Evolutionary conservation across 2,888 invertebrate genomes (phyloP), one percentile per base, ranked within the genome.

Genomic region (Acronicta aceris): DNA sequence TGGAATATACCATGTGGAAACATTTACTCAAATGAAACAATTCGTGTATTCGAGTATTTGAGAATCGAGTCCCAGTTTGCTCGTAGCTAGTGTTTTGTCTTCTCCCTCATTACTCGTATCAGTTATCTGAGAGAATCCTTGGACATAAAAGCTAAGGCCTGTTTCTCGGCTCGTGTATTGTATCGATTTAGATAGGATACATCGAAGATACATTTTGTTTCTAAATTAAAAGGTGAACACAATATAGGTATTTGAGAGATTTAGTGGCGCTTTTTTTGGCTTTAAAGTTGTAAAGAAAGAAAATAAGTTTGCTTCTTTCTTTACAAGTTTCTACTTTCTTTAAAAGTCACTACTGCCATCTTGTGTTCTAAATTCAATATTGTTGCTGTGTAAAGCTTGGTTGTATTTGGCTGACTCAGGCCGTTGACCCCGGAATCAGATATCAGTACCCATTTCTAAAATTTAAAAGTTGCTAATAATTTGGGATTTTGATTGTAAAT

Each of bases 181-280:
- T 61, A 65, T 75, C 67, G 63, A 63, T 70, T 76, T 66, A 64
- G 74, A 67, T 65, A 64, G 62, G 63, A 74, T 64, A 60, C 58
- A 46, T 16, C 46, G 57, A 73, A 50, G 16, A 68, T 59, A 73
- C 58, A 15, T 60, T 69, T 65, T 63, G 59, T 62, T 65, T 50
- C 59, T 64, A 59, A 74, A 74, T 75, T 63, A 60, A 65, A 68
- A 68, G 54, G 40, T 50, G 63, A 64, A 50, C 53, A 16, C 66
- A 51, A 71, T 68, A 66, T 70, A n/a, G n/a, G n/a, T n/a, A 72
- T 67, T 62, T 36, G 49, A 21, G 52, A 46, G 63, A 67, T 71
- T 62, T 71, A 55, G 58, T 71, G 12, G 57, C 40, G 36, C 45
- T 67, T 50, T 60, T 71, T 69, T 71, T 53, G 56, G 61, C 30